phyloP scores from a whole-genome alignment of 2,797 vertebrate species.

The Sebastes itinus region DNA sequence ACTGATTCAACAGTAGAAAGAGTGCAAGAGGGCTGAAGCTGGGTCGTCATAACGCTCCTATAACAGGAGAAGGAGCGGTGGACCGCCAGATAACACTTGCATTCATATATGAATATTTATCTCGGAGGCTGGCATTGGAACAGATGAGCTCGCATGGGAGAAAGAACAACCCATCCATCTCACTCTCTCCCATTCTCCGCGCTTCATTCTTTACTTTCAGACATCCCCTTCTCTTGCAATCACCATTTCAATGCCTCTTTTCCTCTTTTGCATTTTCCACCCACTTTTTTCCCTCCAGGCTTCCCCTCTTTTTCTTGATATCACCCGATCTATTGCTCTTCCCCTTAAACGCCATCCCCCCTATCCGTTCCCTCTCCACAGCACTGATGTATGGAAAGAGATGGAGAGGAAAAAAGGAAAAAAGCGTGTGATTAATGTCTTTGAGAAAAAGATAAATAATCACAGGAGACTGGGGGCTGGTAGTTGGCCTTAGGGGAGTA shows the following conservation, averaged over 20 bases:
- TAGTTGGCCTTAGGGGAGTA: slow-evolving; percentile 84
- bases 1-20: slow-evolving; percentile 16
- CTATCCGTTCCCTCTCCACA: slow-evolving; percentile 51
- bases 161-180: slow-evolving; percentile 71
- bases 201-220: slow-evolving; percentile 73
- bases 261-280: slow-evolving; percentile 77
- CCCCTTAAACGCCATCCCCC: slow-evolving; percentile 61
- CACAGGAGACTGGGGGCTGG: slow-evolving; percentile 83
- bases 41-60: slow-evolving; percentile 30
- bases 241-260: slow-evolving; percentile 77
- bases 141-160: slow-evolving; percentile 74
- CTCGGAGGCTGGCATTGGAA: slow-evolving; percentile 69
- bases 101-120: slow-evolving; percentile 77
- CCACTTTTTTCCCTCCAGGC: slow-evolving; percentile 72
- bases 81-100: slow-evolving; percentile 61
- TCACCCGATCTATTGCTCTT: slow-evolving; percentile 76
- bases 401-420: slow-evolving; percentile 47
- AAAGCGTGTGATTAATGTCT: slow-evolving; percentile 81
- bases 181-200: slow-evolving; percentile 62
- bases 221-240: slow-evolving; percentile 74
- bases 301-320: slow-evolving; percentile 74
- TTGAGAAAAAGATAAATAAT: slow-evolving; percentile 84
- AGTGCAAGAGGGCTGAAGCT: slow-evolving; percentile 1
- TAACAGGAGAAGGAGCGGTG: slow-evolving; percentile 30
- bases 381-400: slow-evolving; percentile 71